Evolutionary conservation across 2,113 vertebrate genomes (phyloP).

Genomic region (Hystrix brachyura): DNA sequence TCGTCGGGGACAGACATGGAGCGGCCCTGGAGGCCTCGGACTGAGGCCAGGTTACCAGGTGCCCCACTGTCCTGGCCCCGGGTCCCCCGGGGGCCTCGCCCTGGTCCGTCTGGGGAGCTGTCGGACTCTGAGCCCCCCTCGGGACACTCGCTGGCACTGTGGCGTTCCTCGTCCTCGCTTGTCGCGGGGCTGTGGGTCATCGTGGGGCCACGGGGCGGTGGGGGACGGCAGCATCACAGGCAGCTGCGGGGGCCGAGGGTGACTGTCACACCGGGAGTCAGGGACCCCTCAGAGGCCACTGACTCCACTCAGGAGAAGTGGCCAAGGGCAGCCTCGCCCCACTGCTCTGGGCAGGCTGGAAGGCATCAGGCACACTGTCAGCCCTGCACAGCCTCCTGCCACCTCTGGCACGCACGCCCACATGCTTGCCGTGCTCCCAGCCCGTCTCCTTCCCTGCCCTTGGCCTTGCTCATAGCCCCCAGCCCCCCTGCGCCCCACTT

Average conservation of each 20-base stretch:
- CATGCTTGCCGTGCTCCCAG: background rate
- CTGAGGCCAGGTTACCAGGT: constrained; percentile 85
- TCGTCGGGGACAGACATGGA: constrained; percentile 91
- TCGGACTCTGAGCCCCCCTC: constrained; percentile 94
- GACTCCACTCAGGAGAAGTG: background rate
- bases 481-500: constrained; percentile 79
- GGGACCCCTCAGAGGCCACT: background rate
- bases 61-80: constrained; percentile 73
- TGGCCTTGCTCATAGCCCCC: constrained; percentile 72
- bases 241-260: constrained; percentile 79
- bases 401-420: background rate
- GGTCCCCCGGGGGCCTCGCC: constrained; percentile 86
- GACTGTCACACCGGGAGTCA: background rate
- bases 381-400: background rate
- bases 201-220: constrained; percentile 92
- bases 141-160: constrained; percentile 94
- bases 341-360: background rate
- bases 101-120: constrained; percentile 90
- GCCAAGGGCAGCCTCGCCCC: background rate
- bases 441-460: constrained; percentile 82
- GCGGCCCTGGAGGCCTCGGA: constrained; percentile 90
- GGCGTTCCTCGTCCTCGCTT: constrained; percentile 94
- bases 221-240: constrained; percentile 89
- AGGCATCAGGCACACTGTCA: background rate
- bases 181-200: constrained; percentile 96